Conservation (phyloP, 2,888 invertebrate species). For the Cataglyphis albicans region DNA sequence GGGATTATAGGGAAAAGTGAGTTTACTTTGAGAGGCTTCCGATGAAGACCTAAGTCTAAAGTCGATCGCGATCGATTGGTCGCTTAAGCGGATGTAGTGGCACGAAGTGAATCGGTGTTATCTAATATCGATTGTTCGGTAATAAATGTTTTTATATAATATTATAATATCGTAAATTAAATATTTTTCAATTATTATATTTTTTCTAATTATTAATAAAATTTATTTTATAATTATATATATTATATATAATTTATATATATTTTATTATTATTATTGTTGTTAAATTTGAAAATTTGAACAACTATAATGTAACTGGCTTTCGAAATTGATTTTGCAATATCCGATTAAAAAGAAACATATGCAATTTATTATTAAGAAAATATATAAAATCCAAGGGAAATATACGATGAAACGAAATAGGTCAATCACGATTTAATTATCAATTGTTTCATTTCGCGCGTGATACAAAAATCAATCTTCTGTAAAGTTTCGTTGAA, state of each 20-base stretch:
- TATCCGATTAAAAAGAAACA: neutral
- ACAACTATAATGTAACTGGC: neutral
- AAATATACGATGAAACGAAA: neutral
- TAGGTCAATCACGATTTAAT: conserved; percentile 6
- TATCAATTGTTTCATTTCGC: conserved; percentile 17
- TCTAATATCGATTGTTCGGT: neutral
- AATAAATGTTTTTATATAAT: conserved; percentile 9
- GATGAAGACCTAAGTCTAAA: conserved; percentile 36
- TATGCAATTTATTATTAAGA: neutral
- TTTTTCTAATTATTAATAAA: neutral
- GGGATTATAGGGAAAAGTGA: conserved; percentile 44
- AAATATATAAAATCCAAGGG: neutral
- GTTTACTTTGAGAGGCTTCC: conserved; percentile 17
- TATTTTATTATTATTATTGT: neutral
- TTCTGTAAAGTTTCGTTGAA: neutral
- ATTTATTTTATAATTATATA: neutral
- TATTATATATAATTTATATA: no score
- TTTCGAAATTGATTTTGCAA: neutral
- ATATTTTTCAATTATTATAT: neutral
- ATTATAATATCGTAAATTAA: neutral
- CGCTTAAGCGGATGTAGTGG: conserved; percentile 15
- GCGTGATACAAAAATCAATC: conserved; percentile 17
- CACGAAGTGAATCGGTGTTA: conserved; percentile 16
- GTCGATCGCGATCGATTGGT: conserved; percentile 42
- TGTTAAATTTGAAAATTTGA: neutral